These are phyloP conservation scores for Tauraco erythrolophus DNA, from an alignment of 2,113 vertebrate species.

Conservation along the genomic window DNA sequence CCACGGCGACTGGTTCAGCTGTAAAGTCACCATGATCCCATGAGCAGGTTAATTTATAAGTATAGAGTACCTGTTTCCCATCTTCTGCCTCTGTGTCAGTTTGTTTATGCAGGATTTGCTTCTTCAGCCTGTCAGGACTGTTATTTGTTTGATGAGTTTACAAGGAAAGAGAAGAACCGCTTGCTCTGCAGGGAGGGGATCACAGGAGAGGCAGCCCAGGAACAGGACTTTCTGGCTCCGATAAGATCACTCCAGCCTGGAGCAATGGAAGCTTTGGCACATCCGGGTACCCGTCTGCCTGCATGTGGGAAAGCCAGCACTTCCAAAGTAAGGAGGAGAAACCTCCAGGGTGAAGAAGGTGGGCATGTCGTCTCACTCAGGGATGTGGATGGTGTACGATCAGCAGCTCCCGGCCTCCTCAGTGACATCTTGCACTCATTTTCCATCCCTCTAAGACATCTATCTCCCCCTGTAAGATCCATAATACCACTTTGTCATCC, in stretches of 20 bases:
- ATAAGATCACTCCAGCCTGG: background rate
- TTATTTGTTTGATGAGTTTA: background rate
- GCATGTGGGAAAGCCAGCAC: accelerated
- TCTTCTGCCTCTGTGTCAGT: background rate
- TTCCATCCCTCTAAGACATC: background rate
- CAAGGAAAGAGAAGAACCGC: background rate
- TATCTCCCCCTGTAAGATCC: background rate
- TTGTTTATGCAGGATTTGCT: background rate
- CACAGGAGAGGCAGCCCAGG: background rate
- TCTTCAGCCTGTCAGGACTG: background rate
- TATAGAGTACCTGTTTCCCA: background rate
- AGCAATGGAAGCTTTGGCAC: background rate
- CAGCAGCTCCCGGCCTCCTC: background rate
- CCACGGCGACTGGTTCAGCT: background rate
- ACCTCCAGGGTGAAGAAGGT: background rate
- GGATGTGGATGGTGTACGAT: background rate
- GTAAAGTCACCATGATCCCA: background rate
- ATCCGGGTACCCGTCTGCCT: background rate
- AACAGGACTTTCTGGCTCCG: background rate
- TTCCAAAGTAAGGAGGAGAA: background rate
- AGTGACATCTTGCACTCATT: background rate
- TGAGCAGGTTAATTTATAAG: background rate
- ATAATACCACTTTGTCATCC: accelerated
- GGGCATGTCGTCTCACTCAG: background rate
- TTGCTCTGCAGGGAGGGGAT: background rate